Base-by-base conservation (phyloP, 2,797 vertebrate species). In the Pachyuromys duprasi region DNA sequence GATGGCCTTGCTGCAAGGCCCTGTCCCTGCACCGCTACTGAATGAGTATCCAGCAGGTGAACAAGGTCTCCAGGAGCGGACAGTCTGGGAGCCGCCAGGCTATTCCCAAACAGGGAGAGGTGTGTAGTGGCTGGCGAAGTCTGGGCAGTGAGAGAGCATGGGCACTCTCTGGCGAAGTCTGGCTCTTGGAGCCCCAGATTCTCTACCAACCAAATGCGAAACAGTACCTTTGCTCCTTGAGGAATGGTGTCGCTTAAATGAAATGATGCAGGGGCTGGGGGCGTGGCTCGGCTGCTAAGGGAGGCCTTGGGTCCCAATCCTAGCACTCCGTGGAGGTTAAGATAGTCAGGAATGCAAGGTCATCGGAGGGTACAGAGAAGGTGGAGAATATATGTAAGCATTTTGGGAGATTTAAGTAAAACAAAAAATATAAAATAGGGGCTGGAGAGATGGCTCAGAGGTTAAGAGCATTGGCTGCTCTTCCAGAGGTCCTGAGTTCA, bases 131-230 rank as follows among this genome's bases (percentile, higher is more conserved):
- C 24, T 39, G 42, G 36, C 20, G 31, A 82, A 91, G 57, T 15
- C 42, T 31, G 60, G 45, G 24, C 24, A 24, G 28, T 31, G 62
- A 82, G 57, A 7, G 36, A 39, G 2, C 42, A 6, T 31, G 67
- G 18, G 22, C 0, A 5, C 13, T 45, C 82, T 49, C 42, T 49
- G n/a, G 53, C 15, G 91, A 11, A 31, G 1, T 65, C 53, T 72
- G n/a, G 53, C 36, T 82, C 63, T 69, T n/a, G 17, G 49, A 57
- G 39, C 74, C 84, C 88, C 69, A 2, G 92, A 91, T 83, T 86
- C 88, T 45, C 63, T 95, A 14, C 72, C 88, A 76, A 69, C 83
- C 76, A 72, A 88, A 89, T 92, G 31, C 60, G 60, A 28, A 49
- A 63, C 75, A 22, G 6, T 31, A 53, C 42, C 42, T 83, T 93